Base-by-base conservation (phyloP, 2,888 invertebrate genomes). In the Dorcus parallelipipedus region DNA sequence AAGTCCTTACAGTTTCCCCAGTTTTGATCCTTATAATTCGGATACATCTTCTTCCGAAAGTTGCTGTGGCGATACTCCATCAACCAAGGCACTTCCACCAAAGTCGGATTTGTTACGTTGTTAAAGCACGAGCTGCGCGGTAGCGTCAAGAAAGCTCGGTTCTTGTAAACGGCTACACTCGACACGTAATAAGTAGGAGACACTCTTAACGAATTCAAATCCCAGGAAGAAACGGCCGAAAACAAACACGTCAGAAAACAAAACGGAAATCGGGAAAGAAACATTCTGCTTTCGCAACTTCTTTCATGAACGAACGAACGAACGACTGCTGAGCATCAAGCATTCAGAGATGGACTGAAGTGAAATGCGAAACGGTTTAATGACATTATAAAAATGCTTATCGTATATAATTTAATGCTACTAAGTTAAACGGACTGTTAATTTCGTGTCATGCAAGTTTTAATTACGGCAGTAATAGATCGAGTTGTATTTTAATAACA, bases 41-140 rank as follows among this genome's bases (percentile, higher is more conserved):
- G 67, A 54, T 62, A 69, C 14, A 48, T 45, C 17, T 52, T 58
- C 50, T 56, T 61, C 40, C 56, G 26, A 39, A 61, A 55, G 52
- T 60, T 50, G 50, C 51, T 47, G 49, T 54, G 26, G 39, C 55
- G 51, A 26, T 56, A 54, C 42, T 65, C 60, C 38, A 70, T 74
- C 9, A 73, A 73, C 78, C 79, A 79, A 4, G 73, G 70, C 2
- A 73, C 73, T 67, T 80, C 79, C 6, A 79, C 62, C 48, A 80
- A 64, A 8, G 79, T 79, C 4, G 75, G 73, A 58, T 64, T 57
- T 9, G 68, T 71, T 33, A 65, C 41, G 38, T 70, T 70, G 47
- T 72, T 70, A 43, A 66, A 65, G 51, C 75, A 76, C 6, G 69
- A 64, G 58, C 67, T 71, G 65, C 78, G 69, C 3, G 80, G 79